phyloP scores from a whole-genome alignment of 2,797 vertebrate genomes.

The Enteromius anoplus region DNA sequence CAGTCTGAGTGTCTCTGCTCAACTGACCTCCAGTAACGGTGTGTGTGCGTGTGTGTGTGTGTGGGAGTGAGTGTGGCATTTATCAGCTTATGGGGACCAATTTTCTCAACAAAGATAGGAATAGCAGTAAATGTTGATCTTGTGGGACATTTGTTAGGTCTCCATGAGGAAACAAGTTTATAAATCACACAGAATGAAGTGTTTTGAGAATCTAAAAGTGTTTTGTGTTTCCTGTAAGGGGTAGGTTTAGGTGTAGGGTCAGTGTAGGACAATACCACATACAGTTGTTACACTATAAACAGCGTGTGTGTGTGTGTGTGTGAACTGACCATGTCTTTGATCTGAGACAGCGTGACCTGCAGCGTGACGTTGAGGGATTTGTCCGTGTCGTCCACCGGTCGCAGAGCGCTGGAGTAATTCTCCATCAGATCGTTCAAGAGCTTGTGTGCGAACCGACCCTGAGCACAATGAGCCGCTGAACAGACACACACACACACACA shows the following conservation, averaged over 20 bases:
- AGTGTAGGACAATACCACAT: too few relatives aligned
- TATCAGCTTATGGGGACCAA: too few relatives aligned
- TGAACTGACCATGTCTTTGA: slow-evolving; percentile 94
- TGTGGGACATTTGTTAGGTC: too few relatives aligned
- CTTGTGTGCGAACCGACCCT: slow-evolving; percentile 91
- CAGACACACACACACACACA: slow-evolving; percentile 26
- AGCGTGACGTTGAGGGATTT: slow-evolving; percentile 92
- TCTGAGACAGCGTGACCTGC: slow-evolving; percentile 96
- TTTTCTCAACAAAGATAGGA: too few relatives aligned
- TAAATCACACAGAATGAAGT: too few relatives aligned
- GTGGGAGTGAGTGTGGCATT: not conserved
- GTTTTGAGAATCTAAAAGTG: too few relatives aligned
- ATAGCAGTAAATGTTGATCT: too few relatives aligned
- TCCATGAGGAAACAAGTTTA: too few relatives aligned
- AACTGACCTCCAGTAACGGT: not conserved
- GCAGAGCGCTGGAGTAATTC: slow-evolving; percentile 90
- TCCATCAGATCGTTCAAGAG: slow-evolving; percentile 92
- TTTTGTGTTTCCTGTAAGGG: too few relatives aligned
- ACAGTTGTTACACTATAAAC: too few relatives aligned
- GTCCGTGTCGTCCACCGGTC: slow-evolving; percentile 95
- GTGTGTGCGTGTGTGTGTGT: not conserved
- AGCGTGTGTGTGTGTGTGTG: not conserved
- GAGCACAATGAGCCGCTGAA: slow-evolving; percentile 82
- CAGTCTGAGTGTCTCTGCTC: slow-evolving; percentile 16
- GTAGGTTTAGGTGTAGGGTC: too few relatives aligned